These are phyloP conservation scores for Pangasius djambal DNA, from an alignment of 2,797 vertebrate genomes.

Conservation along the genomic window DNA sequence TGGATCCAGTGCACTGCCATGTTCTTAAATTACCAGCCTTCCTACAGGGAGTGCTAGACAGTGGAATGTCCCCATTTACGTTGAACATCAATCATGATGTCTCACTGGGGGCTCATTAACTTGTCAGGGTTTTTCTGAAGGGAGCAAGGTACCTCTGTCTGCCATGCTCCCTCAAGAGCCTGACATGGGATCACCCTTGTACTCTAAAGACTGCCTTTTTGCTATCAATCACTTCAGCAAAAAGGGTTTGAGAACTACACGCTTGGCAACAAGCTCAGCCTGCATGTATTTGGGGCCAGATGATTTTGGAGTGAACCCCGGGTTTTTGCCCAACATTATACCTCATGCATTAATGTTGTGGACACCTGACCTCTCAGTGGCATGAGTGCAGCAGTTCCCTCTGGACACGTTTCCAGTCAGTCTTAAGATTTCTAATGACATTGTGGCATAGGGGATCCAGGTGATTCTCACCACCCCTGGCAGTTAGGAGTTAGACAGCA, in stretches of 20 bases:
- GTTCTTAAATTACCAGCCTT: neutral
- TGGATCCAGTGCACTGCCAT: neutral
- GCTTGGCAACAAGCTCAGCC: neutral
- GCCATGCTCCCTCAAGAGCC: neutral
- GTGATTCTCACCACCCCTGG: neutral
- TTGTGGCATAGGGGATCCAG: neutral
- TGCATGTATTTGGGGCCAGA: neutral
- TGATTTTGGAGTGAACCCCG: neutral
- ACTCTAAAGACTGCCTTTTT: neutral
- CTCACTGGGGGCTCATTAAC: neutral
- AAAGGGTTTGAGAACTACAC: neutral
- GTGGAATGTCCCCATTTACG: neutral
- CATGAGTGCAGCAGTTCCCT: neutral
- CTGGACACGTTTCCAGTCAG: neutral
- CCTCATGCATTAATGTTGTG: too few relatives aligned
- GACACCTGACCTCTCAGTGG: neutral
- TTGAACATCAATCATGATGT: constrained; percentile 12
- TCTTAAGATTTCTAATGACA: neutral
- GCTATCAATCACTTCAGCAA: neutral
- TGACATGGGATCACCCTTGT: neutral
- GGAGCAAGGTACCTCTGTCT: neutral
- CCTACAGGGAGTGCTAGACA: neutral
- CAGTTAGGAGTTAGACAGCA: neutral
- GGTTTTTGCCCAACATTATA: neutral
- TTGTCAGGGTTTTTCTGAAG: constrained; percentile 6